These are phyloP conservation scores for Chionodraco myersi DNA, from an alignment of 2,113 vertebrate species.

Conservation along the genomic window DNA sequence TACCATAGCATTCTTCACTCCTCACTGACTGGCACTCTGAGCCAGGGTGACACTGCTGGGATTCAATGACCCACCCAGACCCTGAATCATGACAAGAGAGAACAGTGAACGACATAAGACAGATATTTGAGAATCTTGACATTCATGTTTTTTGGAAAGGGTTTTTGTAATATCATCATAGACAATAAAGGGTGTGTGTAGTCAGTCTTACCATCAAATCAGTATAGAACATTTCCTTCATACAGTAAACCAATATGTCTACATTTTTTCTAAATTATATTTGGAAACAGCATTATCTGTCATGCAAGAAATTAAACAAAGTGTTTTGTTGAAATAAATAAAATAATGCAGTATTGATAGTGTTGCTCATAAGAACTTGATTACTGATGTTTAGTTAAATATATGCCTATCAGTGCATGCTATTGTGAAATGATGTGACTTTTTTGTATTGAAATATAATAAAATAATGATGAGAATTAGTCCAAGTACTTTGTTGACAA, in stretches of 20 bases:
- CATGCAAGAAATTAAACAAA: background rate
- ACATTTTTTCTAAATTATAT: background rate
- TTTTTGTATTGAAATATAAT: background rate
- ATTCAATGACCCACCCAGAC: conserved; percentile 31
- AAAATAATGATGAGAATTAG: background rate
- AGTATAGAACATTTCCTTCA: background rate
- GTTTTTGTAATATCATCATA: background rate
- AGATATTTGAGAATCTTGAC: background rate
- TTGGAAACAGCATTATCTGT: background rate
- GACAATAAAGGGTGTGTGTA: no score
- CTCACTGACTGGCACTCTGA: conserved; percentile 10
- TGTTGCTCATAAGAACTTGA: background rate
- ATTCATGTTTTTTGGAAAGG: background rate
- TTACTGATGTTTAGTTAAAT: conserved; percentile 9
- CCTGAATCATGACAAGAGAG: background rate
- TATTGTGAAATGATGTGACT: background rate
- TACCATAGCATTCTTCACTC: conserved; percentile 8
- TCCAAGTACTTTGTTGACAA: background rate
- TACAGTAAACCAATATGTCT: background rate
- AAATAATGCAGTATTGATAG: background rate
- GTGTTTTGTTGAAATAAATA: background rate
- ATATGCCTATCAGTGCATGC: background rate
- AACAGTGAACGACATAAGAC: background rate
- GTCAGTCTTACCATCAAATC: background rate
- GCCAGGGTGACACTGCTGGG: conserved; percentile 14